Evolutionary conservation across 1,140 invertebrate species (phyloP).

Genomic region (Pissodes strobi): DNA sequence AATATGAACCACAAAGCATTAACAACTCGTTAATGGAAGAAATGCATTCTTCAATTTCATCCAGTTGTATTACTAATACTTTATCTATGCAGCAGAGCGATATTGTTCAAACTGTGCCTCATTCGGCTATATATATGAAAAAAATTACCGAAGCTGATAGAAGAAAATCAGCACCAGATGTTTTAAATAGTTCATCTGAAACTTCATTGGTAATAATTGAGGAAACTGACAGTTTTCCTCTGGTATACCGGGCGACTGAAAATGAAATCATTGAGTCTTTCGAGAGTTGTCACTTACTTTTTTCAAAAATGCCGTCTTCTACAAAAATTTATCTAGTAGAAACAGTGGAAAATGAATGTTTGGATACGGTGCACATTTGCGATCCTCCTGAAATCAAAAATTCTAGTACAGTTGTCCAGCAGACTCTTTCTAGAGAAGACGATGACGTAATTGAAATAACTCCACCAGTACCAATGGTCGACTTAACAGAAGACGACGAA

Average conservation of each 20-base stretch:
- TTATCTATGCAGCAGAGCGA: no score
- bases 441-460: conserved; percentile 21
- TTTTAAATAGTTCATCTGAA: background rate
- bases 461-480: conserved; percentile 8
- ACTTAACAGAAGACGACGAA: conserved; percentile 10
- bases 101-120: no score
- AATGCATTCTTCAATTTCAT: no score
- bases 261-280: background rate
- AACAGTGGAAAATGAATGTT: background rate
- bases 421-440: background rate
- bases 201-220: background rate
- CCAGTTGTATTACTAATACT: no score
- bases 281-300: background rate
- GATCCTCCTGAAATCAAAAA: background rate
- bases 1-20: no score
- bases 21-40: no score
- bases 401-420: background rate
- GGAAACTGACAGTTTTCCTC: background rate
- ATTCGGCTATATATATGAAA: background rate
- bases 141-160: background rate
- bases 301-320: background rate
- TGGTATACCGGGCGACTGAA: background rate
- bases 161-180: background rate
- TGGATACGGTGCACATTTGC: background rate
- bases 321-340: background rate